phyloP scores from a whole-genome alignment of 2,113 vertebrate species.

The Synodontis membranacea region DNA sequence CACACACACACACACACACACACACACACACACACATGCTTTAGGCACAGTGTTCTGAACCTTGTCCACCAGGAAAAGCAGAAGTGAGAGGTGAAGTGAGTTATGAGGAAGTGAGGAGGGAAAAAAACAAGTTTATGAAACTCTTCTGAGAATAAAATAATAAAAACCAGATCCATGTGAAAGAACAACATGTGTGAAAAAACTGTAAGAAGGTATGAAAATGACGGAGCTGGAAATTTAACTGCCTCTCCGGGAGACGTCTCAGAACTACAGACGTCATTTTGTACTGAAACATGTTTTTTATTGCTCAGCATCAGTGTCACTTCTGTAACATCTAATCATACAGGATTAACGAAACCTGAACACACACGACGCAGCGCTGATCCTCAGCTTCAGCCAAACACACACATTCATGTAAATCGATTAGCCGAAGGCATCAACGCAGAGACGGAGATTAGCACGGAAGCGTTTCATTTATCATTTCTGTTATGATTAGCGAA shows the following conservation, averaged over 20 bases:
- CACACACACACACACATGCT: slow-evolving; percentile 2
- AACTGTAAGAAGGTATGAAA: too few species aligned
- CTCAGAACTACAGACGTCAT: background rate
- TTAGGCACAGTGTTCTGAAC: background rate
- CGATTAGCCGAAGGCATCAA: background rate
- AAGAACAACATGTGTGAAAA: background rate
- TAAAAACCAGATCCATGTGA: too few species aligned
- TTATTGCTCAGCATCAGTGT: background rate
- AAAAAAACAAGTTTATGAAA: background rate
- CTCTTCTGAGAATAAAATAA: background rate
- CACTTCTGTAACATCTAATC: background rate
- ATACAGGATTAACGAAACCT: background rate
- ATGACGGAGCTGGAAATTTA: background rate
- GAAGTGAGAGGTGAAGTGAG: background rate
- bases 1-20: slow-evolving; percentile 27
- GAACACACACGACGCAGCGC: too few species aligned
- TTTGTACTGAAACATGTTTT: background rate
- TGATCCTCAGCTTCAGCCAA: background rate
- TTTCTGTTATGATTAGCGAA: too few species aligned
- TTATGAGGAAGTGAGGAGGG: background rate
- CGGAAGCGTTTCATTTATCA: too few species aligned
- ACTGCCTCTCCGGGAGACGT: background rate
- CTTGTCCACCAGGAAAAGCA: background rate
- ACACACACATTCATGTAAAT: background rate
- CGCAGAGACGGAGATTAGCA: too few species aligned